Percentiles rank a stretch among this genome's conserved stretches.
These are phyloP conservation scores for Meiosimyza decipiens DNA, from an alignment of 2,888 invertebrate species.

Conservation along the genomic window DNA sequence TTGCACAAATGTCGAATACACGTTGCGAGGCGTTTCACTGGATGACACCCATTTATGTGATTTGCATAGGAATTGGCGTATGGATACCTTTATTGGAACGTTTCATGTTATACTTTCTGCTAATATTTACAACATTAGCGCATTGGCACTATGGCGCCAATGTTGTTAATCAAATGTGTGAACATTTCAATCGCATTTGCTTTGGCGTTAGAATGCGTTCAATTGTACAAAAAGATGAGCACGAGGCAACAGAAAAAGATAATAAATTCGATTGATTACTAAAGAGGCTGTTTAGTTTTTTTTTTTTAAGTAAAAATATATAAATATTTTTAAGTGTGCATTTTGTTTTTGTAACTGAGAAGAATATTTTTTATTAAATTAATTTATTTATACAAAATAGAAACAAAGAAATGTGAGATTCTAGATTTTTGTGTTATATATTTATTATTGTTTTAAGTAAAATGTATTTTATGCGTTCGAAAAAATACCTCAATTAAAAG, in stretches of 20 bases:
- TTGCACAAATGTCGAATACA: constrained; percentile 96
- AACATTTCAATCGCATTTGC: constrained; percentile 90
- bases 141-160: constrained; percentile 93
- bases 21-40: constrained; percentile 80
- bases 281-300: constrained; percentile 46
- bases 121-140: constrained; percentile 76
- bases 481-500: constrained; percentile 24
- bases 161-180: constrained; percentile 97
- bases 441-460: constrained; percentile 14
- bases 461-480: constrained; percentile 6
- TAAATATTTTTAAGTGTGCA: constrained; percentile 16
- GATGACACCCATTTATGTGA: constrained; percentile 63
- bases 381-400: too few species aligned
- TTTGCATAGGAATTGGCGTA: constrained; percentile 57
- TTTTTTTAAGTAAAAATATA: constrained; percentile 22
- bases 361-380: too few species aligned
- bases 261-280: constrained; percentile 28
- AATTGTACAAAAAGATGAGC: constrained; percentile 15
- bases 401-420: not conserved
- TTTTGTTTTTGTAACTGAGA: not conserved
- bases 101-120: constrained; percentile 77
- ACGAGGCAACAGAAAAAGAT: constrained; percentile 12
- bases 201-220: constrained; percentile 70
- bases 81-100: constrained; percentile 72
- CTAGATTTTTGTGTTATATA: constrained; percentile 2